Base-by-base conservation (phyloP, 1,140 invertebrate genomes). In the Drosophila guanche region DNA sequence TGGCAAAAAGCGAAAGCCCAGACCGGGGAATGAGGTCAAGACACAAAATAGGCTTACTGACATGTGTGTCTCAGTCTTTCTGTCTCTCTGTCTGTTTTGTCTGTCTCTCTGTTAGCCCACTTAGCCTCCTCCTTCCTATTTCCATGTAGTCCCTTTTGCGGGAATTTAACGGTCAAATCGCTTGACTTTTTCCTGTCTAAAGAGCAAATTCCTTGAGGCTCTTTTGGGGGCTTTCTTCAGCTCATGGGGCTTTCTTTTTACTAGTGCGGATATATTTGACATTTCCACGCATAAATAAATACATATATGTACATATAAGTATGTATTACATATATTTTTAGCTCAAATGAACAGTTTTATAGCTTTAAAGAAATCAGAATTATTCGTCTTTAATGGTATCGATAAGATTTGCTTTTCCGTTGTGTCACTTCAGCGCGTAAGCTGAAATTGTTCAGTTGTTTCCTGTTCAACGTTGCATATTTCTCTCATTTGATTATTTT, bases 11-110 rank as follows among this genome's bases (percentile, higher is more conserved):
- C 53, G 70, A 74, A 74, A 74, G 69, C 59, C 67, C 47, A 63
- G 70, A 75, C 71, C 40, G 43, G 55, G 54, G 52, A 75, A 67
- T 75, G 72, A 75, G 72, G 72, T 75, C 61, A 75, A 76, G 76
- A 86, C 72, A 85, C 80, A 77, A 77, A 85, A 85, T 85, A 85
- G 84, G 80, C 80, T 85, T 85, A 75, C 80, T 67, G 72, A 68
- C 66, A 65, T 58, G 59, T 74, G 69, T 68, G 68, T 74, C 45
- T 58, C 56, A 62, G 68, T 74, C 45, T 58, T 52, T 53, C 52
- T 57, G 23, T 56, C 59, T 33, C 42, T 23, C 42, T 22, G 27
- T 37, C 41, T 45, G 41, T 59, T 41, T 42, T 29, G 43, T 47
- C 14, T 62, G 52, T 47, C 14, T 62, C 47, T 47, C 50, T 42